Evolutionary conservation across 2,797 vertebrate genomes (phyloP).

Genomic region (Prionace glauca): DNA sequence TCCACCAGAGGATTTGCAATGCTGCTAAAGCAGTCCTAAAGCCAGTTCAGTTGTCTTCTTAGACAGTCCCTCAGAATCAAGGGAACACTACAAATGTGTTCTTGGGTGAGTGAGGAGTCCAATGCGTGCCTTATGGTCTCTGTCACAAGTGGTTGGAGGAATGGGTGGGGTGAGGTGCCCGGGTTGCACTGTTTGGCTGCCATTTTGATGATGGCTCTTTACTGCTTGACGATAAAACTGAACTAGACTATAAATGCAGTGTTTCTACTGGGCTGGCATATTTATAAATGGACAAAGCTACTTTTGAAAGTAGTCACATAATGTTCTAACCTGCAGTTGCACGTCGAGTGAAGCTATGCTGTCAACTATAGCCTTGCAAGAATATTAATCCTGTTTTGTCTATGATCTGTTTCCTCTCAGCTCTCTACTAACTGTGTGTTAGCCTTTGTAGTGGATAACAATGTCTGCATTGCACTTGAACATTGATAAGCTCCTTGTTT

Average conservation of each 20-base stretch:
- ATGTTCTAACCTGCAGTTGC: not conserved
- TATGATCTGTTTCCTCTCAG: not conserved
- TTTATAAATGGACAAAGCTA: not conserved
- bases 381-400: not conserved
- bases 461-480: slow-evolving; percentile 62
- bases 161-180: too few species aligned
- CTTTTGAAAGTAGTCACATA: not conserved
- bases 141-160: too few species aligned
- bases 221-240: not conserved
- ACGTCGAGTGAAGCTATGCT: not conserved
- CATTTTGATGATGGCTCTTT: not conserved
- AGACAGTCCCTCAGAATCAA: too few species aligned
- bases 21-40: not conserved
- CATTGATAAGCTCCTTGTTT: slow-evolving; percentile 60
- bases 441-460: not conserved
- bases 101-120: too few species aligned
- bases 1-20: not conserved
- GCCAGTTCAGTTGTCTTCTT: too few species aligned
- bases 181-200: too few species aligned
- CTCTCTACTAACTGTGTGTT: not conserved
- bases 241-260: not conserved
- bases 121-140: too few species aligned
- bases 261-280: not conserved
- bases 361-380: not conserved
- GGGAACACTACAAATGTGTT: too few species aligned